Conservation (phyloP, 2,113 vertebrate species). For the Podilymbus podiceps region DNA sequence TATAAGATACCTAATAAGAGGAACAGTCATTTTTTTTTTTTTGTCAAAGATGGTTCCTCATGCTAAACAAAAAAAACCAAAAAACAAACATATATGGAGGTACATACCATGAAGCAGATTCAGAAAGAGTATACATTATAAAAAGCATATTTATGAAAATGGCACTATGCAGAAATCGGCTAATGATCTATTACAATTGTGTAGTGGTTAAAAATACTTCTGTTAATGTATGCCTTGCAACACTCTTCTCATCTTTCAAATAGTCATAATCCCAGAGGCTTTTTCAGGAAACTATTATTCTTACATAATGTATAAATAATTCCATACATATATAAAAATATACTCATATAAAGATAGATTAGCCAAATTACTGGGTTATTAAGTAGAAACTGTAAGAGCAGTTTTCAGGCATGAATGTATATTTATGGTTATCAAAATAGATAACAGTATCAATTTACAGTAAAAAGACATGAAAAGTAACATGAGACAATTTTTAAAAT, state of each 20-base stretch:
- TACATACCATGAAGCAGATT: neutral
- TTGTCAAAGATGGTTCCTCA: constrained; percentile 35
- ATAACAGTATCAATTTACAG: constrained; percentile 31
- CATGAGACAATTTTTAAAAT: neutral
- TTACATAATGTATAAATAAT: neutral
- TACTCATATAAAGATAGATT: constrained; percentile 47
- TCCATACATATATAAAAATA: neutral
- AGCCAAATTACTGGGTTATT: constrained; percentile 57
- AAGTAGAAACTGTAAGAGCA: constrained; percentile 52
- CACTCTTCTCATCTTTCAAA: constrained; percentile 55
- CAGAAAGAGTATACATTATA: neutral
- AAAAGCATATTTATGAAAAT: neutral
- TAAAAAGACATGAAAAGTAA: constrained; percentile 23
- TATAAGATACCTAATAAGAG: neutral
- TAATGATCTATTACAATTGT: neutral
- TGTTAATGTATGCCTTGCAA: constrained; percentile 50
- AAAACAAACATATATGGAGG: neutral
- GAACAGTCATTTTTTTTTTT: neutral
- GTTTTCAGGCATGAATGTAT: constrained; percentile 33
- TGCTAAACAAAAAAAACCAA: neutral
- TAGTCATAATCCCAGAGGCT: constrained; percentile 55
- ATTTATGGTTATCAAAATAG: constrained; percentile 28
- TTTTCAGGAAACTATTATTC: constrained; percentile 55
- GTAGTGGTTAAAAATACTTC: constrained; percentile 38
- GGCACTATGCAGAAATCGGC: neutral